These are phyloP conservation scores for Cyrtonyx montezumae DNA, from an alignment of 2,113 vertebrate genomes.

Conservation along the genomic window DNA sequence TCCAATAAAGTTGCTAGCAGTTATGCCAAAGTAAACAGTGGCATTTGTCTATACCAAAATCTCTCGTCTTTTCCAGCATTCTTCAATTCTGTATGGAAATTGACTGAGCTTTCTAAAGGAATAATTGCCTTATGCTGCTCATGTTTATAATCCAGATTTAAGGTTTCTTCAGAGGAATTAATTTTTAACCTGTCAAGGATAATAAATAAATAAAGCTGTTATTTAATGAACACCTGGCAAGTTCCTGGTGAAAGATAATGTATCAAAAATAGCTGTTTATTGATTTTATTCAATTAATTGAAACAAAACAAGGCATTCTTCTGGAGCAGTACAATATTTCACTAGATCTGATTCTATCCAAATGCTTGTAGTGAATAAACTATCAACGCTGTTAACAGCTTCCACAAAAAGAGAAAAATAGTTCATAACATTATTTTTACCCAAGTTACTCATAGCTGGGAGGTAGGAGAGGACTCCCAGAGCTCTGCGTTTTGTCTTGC, in stretches of 20 bases:
- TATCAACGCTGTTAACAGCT: constrained; percentile 39
- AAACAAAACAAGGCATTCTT: constrained; percentile 26
- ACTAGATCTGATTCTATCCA: constrained; percentile 24
- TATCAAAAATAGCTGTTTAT: constrained; percentile 12
- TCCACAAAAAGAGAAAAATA: constrained; percentile 59
- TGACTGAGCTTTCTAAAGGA: constrained; percentile 11
- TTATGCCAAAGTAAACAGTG: not conserved
- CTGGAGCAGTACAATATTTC: constrained; percentile 18
- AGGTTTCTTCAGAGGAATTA: constrained; percentile 21
- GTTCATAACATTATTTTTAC: constrained; percentile 31
- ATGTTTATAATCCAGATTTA: constrained; percentile 22
- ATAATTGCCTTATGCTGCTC: not conserved
- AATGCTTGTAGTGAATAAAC: constrained; percentile 55
- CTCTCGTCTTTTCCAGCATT: not conserved
- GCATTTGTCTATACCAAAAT: not conserved
- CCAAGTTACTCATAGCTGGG: constrained; percentile 29
- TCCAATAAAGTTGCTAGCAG: not conserved
- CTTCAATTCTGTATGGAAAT: not conserved
- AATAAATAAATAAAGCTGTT: constrained; percentile 36
- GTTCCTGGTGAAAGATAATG: not conserved
- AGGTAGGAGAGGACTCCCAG: not conserved
- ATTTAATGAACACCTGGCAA: constrained; percentile 39
- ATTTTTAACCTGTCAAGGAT: constrained; percentile 15
- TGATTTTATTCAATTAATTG: constrained; percentile 52
- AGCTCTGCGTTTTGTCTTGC: not conserved